Conservation (phyloP, 1,140 invertebrate species). For the Atta cephalotes region DNA sequence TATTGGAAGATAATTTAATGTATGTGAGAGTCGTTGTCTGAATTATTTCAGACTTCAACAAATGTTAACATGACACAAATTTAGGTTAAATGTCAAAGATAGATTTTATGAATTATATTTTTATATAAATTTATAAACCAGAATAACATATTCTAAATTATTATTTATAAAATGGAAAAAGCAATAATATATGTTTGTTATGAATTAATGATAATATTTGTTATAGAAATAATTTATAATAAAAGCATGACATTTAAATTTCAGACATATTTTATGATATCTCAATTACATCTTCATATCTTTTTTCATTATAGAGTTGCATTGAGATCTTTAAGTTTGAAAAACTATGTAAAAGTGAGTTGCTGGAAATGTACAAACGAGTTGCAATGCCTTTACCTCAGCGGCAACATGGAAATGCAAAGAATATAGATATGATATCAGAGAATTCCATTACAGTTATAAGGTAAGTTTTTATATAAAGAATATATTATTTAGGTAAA, state of each 20-base stretch:
- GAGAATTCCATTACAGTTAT: neutral
- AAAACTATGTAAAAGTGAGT: conserved; percentile 70
- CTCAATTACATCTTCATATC: neutral
- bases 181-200: neutral
- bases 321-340: conserved; percentile 71
- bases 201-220: neutral
- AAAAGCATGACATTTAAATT: neutral
- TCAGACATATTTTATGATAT: neutral
- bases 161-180: neutral
- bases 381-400: conserved; percentile 78
- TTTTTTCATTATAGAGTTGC: conserved; percentile 75
- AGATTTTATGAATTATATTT: conserved; percentile 1
- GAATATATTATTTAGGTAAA: conserved; percentile 8
- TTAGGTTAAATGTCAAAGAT: neutral
- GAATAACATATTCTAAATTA: neutral
- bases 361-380: conserved; percentile 78
- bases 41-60: neutral
- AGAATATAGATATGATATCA: neutral
- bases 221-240: neutral
- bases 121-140: conserved; percentile 10
- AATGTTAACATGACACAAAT: neutral
- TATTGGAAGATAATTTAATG: neutral
- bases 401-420: conserved; percentile 57
- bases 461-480: neutral
- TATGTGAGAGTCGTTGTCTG: neutral